phyloP scores from a whole-genome alignment of 2,797 vertebrate genomes.

The Poecilia velifera region DNA sequence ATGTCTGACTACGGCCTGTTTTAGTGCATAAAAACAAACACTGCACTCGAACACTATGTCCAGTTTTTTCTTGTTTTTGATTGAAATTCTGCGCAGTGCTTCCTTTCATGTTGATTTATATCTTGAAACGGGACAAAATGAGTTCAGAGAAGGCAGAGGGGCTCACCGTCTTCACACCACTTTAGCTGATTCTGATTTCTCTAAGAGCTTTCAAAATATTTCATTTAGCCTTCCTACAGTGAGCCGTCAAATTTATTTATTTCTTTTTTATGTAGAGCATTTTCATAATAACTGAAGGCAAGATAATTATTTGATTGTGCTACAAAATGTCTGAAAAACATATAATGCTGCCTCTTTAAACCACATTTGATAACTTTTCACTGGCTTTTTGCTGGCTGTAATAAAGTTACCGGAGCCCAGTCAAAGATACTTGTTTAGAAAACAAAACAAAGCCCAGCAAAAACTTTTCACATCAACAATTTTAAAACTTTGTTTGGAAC shows the following conservation, averaged over 20 bases:
- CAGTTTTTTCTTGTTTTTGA: neutral
- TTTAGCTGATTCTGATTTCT: neutral
- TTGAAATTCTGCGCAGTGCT: neutral
- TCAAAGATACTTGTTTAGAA: neutral
- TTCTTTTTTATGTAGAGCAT: neutral
- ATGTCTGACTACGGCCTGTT: constrained; percentile 30
- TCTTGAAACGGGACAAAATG: constrained; percentile 7
- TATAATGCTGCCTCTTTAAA: neutral
- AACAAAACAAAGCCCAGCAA: neutral
- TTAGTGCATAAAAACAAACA: constrained; percentile 19
- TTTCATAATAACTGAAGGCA: neutral
- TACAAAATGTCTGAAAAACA: neutral
- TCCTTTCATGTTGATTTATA: neutral
- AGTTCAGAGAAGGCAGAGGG: constrained; percentile 20
- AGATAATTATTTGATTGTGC: neutral
- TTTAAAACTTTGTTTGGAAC: neutral
- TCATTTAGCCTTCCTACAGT: neutral
- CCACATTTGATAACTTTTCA: neutral
- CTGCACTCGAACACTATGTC: neutral
- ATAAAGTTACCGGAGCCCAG: neutral
- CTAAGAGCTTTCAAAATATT: neutral
- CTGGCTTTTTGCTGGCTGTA: neutral
- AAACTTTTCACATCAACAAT: neutral
- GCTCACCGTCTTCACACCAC: neutral
- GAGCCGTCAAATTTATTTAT: neutral